Evolutionary conservation across 1,140 invertebrate genomes (phyloP).

Genomic region (Papilio dardanus): DNA sequence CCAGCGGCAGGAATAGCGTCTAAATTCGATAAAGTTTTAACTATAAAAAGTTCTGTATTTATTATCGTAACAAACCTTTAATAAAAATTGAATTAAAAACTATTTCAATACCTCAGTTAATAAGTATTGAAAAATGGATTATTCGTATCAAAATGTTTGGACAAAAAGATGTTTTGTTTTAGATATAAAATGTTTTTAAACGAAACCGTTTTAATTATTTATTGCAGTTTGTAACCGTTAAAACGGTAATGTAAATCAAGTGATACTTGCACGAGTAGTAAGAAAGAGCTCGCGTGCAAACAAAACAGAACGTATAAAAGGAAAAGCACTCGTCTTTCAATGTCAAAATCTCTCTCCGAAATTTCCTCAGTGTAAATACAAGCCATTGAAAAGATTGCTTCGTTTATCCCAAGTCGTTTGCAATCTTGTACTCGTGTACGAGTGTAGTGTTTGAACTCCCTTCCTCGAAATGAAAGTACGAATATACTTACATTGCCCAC

Average conservation of each 20-base stretch:
- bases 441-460: constrained; percentile 68
- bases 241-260: constrained; percentile 12
- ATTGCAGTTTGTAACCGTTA: background rate
- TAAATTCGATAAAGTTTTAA: background rate
- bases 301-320: constrained; percentile 26
- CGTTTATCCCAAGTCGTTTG: constrained; percentile 73
- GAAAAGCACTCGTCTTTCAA: constrained; percentile 36
- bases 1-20: background rate
- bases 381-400: constrained; percentile 73
- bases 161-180: background rate
- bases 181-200: background rate
- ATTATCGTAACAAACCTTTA: background rate
- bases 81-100: background rate
- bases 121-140: background rate
- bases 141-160: background rate
- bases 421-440: constrained; percentile 76
- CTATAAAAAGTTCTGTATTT: background rate
- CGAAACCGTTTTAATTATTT: background rate
- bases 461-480: constrained; percentile 45
- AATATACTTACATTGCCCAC: constrained; percentile 20
- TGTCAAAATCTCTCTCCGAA: constrained; percentile 45
- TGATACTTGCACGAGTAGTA: background rate
- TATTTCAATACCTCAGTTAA: background rate
- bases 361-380: constrained; percentile 58
- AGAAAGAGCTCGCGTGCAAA: constrained; percentile 20